These are phyloP conservation scores for Oriolus oriolus DNA, from an alignment of 2,113 vertebrate genomes.

Conservation along the genomic window DNA sequence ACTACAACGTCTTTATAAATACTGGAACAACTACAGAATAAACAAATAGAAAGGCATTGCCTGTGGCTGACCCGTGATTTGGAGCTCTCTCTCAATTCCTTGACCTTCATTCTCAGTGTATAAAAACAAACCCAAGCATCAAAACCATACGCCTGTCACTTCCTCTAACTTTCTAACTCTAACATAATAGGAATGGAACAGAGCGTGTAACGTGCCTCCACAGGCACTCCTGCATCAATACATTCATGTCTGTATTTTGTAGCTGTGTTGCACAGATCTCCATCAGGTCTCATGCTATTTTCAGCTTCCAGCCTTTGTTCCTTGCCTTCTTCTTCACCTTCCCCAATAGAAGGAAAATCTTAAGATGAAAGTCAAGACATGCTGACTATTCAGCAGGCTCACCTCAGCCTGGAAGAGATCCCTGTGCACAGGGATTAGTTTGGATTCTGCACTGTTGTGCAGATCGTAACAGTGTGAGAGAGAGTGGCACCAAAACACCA, in stretches of 20 bases:
- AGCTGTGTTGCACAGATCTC: neutral
- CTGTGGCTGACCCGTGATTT: conserved; percentile 1
- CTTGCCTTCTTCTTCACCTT: neutral
- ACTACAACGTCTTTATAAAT: neutral
- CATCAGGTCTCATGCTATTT: neutral
- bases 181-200: neutral
- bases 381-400: neutral
- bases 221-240: neutral
- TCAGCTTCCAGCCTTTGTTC: neutral
- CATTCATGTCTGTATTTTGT: neutral
- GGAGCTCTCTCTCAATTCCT: neutral
- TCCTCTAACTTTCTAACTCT: neutral
- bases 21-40: conserved; percentile 32
- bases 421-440: neutral
- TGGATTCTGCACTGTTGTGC: neutral
- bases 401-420: neutral
- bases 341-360: neutral
- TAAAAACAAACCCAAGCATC: neutral
- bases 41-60: conserved; percentile 36
- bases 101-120: neutral
- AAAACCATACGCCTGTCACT: neutral
- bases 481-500: neutral
- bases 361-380: neutral
- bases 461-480: neutral
- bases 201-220: fast-evolving